Evolutionary conservation across 53 echinoderm and acorn worm genomes (phyloP).

Genomic region (Antedon mediterranea): DNA sequence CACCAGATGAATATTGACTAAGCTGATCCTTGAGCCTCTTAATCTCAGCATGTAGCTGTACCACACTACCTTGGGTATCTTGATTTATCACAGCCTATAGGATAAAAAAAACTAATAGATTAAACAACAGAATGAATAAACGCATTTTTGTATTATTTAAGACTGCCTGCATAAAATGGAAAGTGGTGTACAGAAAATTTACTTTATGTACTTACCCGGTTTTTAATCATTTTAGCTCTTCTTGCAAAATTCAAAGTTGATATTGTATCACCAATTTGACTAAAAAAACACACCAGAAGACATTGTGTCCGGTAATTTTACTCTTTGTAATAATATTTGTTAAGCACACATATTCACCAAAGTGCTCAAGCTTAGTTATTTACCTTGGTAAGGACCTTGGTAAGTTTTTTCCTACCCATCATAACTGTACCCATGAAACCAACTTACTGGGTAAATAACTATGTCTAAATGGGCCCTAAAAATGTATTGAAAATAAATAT

Average conservation of each 20-base stretch:
- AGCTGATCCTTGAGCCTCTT: constrained; percentile 61
- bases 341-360: too few species aligned
- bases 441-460: too few species aligned
- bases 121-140: not conserved
- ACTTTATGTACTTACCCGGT: constrained; percentile 66
- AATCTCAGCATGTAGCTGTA: constrained; percentile 80
- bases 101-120: not conserved
- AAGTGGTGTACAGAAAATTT: too few species aligned
- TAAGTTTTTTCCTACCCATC: too few species aligned
- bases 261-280: constrained; percentile 89
- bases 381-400: too few species aligned
- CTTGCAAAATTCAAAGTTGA: constrained; percentile 90
- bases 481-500: not conserved
- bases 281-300: too few species aligned
- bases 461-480: constrained; percentile 1
- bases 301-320: too few species aligned
- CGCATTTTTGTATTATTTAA: too few species aligned
- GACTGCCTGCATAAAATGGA: too few species aligned
- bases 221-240: constrained; percentile 98
- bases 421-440: too few species aligned
- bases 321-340: too few species aligned
- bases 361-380: too few species aligned
- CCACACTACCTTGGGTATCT: constrained; percentile 75
- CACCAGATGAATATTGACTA: constrained; percentile 1
- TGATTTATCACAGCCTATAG: constrained; percentile 83